Evolutionary conservation across 2,888 invertebrate species (phyloP).

Genomic region (Perizoma affinitatum): DNA sequence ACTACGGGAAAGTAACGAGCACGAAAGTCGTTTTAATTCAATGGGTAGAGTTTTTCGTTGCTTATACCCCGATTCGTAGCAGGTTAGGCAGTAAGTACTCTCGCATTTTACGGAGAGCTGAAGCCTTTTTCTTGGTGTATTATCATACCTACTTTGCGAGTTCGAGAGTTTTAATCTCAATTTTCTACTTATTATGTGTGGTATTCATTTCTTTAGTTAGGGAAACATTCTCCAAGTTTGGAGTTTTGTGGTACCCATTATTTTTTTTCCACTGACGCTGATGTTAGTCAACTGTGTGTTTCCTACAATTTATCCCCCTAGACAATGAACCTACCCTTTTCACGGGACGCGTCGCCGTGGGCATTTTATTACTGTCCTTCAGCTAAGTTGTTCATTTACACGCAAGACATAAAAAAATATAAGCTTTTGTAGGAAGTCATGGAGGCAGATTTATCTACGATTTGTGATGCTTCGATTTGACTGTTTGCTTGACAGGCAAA

Average conservation of each 20-base stretch:
- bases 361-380: constrained; percentile 25
- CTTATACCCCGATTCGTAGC: constrained; percentile 22
- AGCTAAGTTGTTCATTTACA: constrained; percentile 16
- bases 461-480: too few species aligned
- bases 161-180: constrained; percentile 24
- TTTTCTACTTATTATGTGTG: constrained; percentile 10
- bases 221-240: neutral
- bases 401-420: neutral
- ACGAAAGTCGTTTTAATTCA: constrained; percentile 43
- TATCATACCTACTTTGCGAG: constrained; percentile 29
- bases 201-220: too few species aligned
- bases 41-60: constrained; percentile 37
- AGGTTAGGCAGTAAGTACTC: constrained; percentile 19
- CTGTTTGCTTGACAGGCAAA: too few species aligned
- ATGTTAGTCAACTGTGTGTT: constrained; percentile 15
- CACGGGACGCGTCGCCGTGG: constrained; percentile 20
- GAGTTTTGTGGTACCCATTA: neutral
- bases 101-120: constrained; percentile 27
- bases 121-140: constrained; percentile 21
- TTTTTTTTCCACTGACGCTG: neutral
- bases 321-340: constrained; percentile 34
- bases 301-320: constrained; percentile 30
- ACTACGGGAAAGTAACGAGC: constrained; percentile 35
- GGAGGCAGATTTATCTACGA: neutral
- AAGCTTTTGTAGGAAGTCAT: neutral